These are phyloP conservation scores for Phylloscopus whistleri DNA, from an alignment of 2,113 vertebrate species.

Conservation along the genomic window DNA sequence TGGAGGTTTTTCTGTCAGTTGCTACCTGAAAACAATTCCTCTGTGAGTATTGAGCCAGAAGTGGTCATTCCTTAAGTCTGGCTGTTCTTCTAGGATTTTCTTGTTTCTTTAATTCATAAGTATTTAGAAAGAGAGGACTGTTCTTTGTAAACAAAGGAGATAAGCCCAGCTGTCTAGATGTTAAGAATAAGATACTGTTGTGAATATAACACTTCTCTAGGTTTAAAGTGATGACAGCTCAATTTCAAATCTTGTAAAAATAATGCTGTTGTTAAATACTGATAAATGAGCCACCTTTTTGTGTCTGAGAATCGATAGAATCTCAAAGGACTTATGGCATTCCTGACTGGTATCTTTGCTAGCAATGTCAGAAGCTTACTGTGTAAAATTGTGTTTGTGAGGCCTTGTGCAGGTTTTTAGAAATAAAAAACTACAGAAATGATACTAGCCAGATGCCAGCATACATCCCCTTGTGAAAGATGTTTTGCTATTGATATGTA, in stretches of 20 bases:
- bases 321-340: background rate
- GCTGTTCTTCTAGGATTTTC: background rate
- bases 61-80: background rate
- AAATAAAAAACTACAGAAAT: background rate
- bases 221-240: background rate
- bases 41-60: background rate
- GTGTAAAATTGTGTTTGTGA: background rate
- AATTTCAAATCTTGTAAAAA: background rate
- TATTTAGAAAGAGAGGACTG: background rate
- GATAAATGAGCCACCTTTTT: background rate
- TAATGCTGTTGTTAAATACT: background rate
- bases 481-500: background rate
- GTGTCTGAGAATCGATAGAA: background rate
- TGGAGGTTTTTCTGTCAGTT: background rate
- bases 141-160: background rate
- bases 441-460: background rate
- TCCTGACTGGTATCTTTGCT: rapidly evolving
- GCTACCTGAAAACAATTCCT: background rate
- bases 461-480: background rate
- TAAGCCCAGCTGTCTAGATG: background rate
- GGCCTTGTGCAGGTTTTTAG: background rate
- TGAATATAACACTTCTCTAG: background rate
- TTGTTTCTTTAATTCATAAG: background rate
- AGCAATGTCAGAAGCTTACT: background rate
- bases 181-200: background rate